Evolutionary conservation across 2,113 vertebrate genomes (phyloP), one percentile per base, ranked within the genome.

Genomic region (Parus major): DNA sequence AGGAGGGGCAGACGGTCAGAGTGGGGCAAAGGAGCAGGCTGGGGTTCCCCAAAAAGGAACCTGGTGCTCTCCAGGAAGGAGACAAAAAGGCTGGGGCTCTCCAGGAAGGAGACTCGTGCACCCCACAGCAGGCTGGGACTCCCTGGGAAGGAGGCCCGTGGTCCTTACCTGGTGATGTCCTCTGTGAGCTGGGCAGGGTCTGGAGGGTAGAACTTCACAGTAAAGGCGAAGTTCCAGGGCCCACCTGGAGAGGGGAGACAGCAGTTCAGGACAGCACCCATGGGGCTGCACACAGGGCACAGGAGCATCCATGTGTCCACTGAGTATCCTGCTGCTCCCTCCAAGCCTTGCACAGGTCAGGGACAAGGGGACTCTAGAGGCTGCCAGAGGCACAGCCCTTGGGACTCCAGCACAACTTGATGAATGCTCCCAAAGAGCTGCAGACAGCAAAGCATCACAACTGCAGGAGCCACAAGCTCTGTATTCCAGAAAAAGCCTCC

Each of bases 201-300:
- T 50, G 99, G 99, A 50, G 99, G 99, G 95, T 99, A 99, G 97
- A 99, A 99, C 97, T 99, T 99, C 91, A 99, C 99, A 7, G 99
- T 98, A 78, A 99, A 99, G 80, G 98, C 98, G 22, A 99, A 99
- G 95, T 99, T 98, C 99, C 99, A 99, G 17, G 98, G 97, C 83
- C 98, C 98, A 10, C 98, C 99, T 99, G 95, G 59, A 73, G 64
- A 98, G 57, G 41, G 33, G 53, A 81, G 79, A 87, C 20, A 93
- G 66, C 46, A 20, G 41, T 31, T 65, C 41, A 81, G 79, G 64
- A 55, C 42, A 82, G 53, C 33, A 53, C 12, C 31, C 44, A 11
- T 0, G 1, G n/a, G 19, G 41, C 52, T 50, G 72, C 25, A 22
- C 5, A 6, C 22, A 27, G 75, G 52, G 8, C 28, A 59, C 47